A percentile compares a stretch with the other conserved stretches of the same genome.
These are phyloP conservation scores for Balanococcus diminutus DNA, from an alignment of 2,888 invertebrate species.

Conservation along the genomic window DNA sequence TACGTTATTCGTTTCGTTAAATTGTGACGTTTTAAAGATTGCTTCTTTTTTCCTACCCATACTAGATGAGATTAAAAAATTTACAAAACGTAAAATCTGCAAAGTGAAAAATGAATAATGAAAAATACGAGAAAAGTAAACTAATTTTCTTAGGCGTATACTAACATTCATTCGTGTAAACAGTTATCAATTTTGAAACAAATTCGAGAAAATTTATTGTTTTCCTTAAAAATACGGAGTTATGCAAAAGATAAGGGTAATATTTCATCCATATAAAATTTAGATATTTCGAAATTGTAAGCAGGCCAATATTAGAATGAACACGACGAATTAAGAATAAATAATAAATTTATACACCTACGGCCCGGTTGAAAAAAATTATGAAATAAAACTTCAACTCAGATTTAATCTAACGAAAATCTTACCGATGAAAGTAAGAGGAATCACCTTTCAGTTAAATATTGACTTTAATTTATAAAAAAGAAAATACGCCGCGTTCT, in stretches of 20 bases:
- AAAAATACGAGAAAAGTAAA: neutral
- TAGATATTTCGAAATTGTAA: neutral
- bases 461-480: neutral
- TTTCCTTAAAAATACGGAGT: neutral
- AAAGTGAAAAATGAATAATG: neutral
- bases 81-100: neutral
- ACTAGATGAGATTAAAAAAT: too few species aligned
- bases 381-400: too few species aligned
- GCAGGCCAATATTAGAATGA: too few species aligned
- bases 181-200: neutral
- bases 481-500: neutral
- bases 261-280: neutral
- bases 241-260: neutral
- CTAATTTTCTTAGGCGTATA: neutral
- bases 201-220: too few species aligned
- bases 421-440: too few species aligned
- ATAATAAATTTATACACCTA: neutral
- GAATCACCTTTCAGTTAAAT: neutral
- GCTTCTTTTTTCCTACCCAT: neutral
- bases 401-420: too few species aligned
- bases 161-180: neutral
- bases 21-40: neutral
- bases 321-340: neutral
- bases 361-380: neutral
- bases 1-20: neutral